These are phyloP conservation scores for Drosophila oshimai DNA, from an alignment of 1,140 invertebrate species.

Conservation along the genomic window DNA sequence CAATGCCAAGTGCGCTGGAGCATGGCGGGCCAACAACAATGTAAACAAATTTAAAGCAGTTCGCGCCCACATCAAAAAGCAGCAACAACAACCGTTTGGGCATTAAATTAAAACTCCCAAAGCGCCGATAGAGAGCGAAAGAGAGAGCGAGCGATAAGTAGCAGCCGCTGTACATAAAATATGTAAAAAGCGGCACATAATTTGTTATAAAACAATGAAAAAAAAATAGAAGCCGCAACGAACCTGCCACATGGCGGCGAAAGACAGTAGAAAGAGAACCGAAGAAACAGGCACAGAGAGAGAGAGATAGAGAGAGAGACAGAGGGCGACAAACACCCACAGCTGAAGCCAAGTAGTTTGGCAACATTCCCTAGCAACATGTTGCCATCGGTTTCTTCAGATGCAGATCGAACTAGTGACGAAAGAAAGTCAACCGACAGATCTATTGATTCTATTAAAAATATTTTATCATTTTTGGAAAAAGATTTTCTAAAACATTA, in stretches of 20 bases:
- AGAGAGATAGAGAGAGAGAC: neutral
- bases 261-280: neutral
- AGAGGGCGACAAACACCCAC: conserved; percentile 2
- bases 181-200: conserved; percentile 65
- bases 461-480: too few relatives aligned
- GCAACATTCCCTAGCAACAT: conserved; percentile 12
- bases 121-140: neutral
- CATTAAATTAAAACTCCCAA: conserved; percentile 62
- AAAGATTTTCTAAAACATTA: too few relatives aligned
- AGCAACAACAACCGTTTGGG: conserved; percentile 44
- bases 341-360: conserved; percentile 9
- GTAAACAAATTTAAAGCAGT: conserved; percentile 75
- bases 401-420: neutral
- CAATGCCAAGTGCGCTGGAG: conserved; percentile 68
- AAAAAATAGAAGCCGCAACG: conserved; percentile 35
- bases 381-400: neutral
- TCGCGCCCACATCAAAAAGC: conserved; percentile 72
- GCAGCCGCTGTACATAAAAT: conserved; percentile 46
- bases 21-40: conserved; percentile 54
- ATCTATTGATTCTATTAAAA: too few relatives aligned
- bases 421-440: neutral
- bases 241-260: conserved; percentile 46
- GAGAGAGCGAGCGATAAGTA: conserved; percentile 35
- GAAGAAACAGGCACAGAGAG: neutral
- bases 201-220: conserved; percentile 61